Percentiles rank a stretch among this genome's conserved stretches.
Conservation (phyloP, 2,888 invertebrate genomes). For the Bugulina stolonifera region DNA sequence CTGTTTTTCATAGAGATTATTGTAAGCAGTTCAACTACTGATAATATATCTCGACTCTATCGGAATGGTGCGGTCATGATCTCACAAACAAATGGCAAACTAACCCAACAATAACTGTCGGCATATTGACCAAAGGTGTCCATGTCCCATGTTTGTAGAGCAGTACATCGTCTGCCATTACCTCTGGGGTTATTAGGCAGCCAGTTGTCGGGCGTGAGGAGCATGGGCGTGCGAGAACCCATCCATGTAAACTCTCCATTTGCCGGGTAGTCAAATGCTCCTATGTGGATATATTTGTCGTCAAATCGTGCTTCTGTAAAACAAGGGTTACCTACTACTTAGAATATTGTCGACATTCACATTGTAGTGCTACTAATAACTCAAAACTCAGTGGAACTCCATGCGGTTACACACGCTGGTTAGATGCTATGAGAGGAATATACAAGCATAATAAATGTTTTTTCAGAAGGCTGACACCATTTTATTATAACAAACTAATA, state of each 20-base stretch:
- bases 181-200: conserved; percentile 21
- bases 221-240: background rate
- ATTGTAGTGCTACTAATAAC: no score
- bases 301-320: conserved; percentile 26
- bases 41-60: no score
- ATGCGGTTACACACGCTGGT: no score
- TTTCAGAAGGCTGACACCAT: background rate
- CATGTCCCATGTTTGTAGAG: conserved; percentile 5
- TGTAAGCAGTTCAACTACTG: no score
- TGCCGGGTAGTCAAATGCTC: conserved; percentile 25
- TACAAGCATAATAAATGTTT: no score
- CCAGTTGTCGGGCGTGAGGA: conserved; percentile 6
- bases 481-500: background rate
- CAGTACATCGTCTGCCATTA: background rate
- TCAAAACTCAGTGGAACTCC: no score
- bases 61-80: conserved; percentile 11
- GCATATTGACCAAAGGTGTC: conserved; percentile 19
- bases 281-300: conserved; percentile 26
- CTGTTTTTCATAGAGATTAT: no score
- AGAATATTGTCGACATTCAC: no score
- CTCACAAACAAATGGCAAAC: conserved; percentile 25
- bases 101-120: conserved; percentile 23
- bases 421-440: no score
- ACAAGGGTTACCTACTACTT: no score
- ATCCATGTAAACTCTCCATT: conserved; percentile 16